Evolutionary conservation across 2,797 vertebrate species (phyloP), one percentile per base, ranked within the genome.

Genomic region (Notamacropus eugenii): DNA sequence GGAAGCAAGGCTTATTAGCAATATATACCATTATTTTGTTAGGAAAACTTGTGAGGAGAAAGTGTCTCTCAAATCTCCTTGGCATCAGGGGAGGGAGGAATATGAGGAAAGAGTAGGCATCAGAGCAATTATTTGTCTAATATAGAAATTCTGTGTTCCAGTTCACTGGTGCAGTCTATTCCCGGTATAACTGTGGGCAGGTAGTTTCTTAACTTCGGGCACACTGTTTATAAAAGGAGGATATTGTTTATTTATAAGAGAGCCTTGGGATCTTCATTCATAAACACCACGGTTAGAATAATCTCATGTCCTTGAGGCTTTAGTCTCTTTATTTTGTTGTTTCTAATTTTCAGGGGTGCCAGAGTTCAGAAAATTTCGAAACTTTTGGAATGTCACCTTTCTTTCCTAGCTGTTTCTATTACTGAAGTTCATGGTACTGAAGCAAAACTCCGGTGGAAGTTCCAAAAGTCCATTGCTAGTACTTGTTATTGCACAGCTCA

Each of bases 181-280:
- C 55, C 90, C 93, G 14, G 34, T 90, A 90, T 54, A 67, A 93
- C 92, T 55, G 8, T 90, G 82, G 93, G 91, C 55, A 94, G 58
- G 8, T 56, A 62, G 90, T 90, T 50, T 92, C 93, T 92, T 54
- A 93, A 95, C 56, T 92, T 57, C 1, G 0, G 52, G 94, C 94
- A 93, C 3, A 1, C 57, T 91, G 31, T 13, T 93, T 82, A 90
- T 90, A 16, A 91, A 55, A 90, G 34, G 10, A 40, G 19, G 87
- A 90, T 40, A 46, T 46, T 82, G 92, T 94, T 93, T 93, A 74
- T 96, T 96, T 94, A 93, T 58, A 87, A n/a, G 87, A 96, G 93
- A 40, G 50, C 46, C 91, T 87, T 54, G 82, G 40, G 93, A 92
- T 59, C 92, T 93, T 96, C 95, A 94, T 92, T 94, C n/a, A 82